Evolutionary conservation across 1,140 invertebrate genomes (phyloP).

Genomic region (Plutomurus gul): DNA sequence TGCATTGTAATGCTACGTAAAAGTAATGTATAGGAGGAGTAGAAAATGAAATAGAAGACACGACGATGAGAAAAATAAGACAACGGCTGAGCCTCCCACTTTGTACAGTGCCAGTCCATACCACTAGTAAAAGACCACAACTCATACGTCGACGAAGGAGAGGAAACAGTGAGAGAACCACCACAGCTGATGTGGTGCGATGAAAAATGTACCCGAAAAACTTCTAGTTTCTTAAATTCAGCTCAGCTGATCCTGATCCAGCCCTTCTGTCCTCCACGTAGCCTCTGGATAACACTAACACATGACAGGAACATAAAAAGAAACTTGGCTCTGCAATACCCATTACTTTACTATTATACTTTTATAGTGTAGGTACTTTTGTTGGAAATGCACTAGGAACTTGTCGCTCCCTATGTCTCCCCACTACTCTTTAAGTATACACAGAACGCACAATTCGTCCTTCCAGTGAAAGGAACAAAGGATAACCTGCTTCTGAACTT

Average conservation of each 20-base stretch:
- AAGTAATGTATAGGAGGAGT: background rate
- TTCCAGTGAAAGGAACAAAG: background rate
- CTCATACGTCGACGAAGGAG: background rate
- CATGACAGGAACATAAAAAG: no score
- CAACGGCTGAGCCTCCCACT: background rate
- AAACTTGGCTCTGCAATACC: no score
- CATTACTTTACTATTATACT: no score
- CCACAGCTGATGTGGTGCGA: slow-evolving; percentile 7
- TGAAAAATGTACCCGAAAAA: background rate
- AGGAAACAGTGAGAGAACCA: background rate
- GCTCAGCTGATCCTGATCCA: background rate
- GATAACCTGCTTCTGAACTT: slow-evolving; percentile 17
- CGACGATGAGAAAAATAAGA: no score
- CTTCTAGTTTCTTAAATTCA: background rate
- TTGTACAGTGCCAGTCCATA: background rate
- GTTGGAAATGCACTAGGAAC: no score
- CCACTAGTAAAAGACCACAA: no score
- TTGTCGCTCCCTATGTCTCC: no score
- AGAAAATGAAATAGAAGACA: slow-evolving; percentile 17
- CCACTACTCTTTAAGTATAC: background rate
- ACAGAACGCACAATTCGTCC: background rate
- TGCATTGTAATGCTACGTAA: background rate
- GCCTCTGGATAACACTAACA: background rate
- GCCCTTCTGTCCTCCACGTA: background rate
- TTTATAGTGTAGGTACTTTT: no score